Base-by-base conservation (phyloP, 2,888 invertebrate genomes). In the Troglohyphantes excavatus region DNA sequence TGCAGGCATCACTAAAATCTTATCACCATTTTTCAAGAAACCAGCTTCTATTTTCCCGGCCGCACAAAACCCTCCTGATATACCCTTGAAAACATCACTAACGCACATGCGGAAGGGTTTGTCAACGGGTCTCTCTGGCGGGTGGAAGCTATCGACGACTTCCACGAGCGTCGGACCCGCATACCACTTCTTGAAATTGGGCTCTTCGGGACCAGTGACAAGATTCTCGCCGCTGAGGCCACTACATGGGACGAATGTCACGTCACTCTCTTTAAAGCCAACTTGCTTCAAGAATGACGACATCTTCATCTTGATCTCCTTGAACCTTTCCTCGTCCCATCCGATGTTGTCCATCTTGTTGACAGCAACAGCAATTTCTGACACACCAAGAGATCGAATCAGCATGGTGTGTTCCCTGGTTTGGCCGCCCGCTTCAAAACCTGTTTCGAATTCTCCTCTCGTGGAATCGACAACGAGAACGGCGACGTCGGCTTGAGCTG, bases 401-500 rank as follows among this genome's bases (percentile, higher is more conserved):
- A 99, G 94, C 75, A 99, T 94, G 1, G 99, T 98, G 94, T 99
- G 99, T 93, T 99, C 99, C 91, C 99, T 95, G 0, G 99, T 99
- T 94, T 99, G 99, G 0, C 99, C 99, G 13, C 99, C 99, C 92
- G 96, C 96, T 93, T 99, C 99, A 94, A 99, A 99, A 0, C 99
- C 99, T 63, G 99, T 98, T 94, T 99, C 99, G 94, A 99, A 99
- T 94, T 99, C 99, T 27, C 99, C 99, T 92, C 96, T 93, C 0
- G 95, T 95, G 0, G 99, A 98, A 94, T 99, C 99, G 0, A 99
- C 97, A 0, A 99, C 99, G 26, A 99, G 94, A 43, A 99, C 94
- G 17, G 98, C 99, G 0, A 98, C 99, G 94, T 99, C 99, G 1
- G 99, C 99, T 94, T 99, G 99, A 0, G 98, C 97, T 1, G 99